Percentiles rank a stretch among this genome's conserved stretches.
Conservation (phyloP, 2,113 vertebrate genomes). For the Anguilla japonica region DNA sequence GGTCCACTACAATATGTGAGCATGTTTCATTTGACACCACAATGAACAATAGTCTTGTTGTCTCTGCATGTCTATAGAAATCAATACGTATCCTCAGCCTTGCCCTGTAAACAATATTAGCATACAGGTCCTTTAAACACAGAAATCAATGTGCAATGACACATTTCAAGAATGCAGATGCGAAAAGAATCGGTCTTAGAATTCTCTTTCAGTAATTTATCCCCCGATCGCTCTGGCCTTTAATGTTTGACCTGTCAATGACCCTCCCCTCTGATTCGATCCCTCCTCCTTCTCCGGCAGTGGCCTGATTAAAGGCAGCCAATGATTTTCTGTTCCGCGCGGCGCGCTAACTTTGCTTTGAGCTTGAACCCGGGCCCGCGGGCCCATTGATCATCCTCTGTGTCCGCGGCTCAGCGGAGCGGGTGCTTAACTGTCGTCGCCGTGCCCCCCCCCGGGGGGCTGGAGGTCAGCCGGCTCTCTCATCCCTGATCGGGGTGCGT, state of each 20-base stretch:
- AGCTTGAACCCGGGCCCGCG: neutral
- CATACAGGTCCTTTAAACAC: neutral
- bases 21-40: neutral
- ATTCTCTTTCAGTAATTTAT: neutral
- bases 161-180: neutral
- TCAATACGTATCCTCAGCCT: neutral
- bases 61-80: neutral
- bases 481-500: neutral
- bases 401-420: neutral
- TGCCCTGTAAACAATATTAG: neutral
- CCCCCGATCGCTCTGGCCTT: neutral
- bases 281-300: neutral
- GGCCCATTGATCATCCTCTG: neutral
- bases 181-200: neutral
- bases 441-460: neutral
- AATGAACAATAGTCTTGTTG: neutral
- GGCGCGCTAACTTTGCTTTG: neutral
- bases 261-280: neutral
- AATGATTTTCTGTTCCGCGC: neutral
- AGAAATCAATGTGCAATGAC: conserved; percentile 9
- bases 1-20: neutral
- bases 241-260: conserved; percentile 5
- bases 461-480: neutral
- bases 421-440: neutral
- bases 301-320: neutral